A percentile compares a stretch with the other conserved stretches of the same genome.
Evolutionary conservation across 2,113 vertebrate genomes (phyloP).

Genomic region (Maccullochella peelii): DNA sequence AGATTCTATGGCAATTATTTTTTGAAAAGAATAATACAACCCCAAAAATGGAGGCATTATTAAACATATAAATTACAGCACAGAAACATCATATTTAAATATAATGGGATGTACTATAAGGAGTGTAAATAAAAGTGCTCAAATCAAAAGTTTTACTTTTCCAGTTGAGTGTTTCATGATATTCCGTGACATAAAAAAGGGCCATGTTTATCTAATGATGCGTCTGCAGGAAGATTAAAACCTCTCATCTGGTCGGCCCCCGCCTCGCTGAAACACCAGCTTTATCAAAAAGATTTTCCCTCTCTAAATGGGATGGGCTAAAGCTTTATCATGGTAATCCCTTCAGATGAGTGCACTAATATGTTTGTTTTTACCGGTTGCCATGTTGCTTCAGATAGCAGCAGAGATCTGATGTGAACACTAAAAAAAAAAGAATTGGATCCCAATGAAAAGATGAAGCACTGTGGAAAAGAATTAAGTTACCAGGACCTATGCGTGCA

Average conservation of each 20-base stretch:
- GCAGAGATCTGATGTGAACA: not conserved
- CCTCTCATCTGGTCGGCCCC: conserved; percentile 52
- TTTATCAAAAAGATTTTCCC: conserved; percentile 73
- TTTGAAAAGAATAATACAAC: not conserved
- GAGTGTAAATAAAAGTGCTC: not conserved
- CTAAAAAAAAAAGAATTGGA: not conserved
- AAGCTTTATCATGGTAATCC: conserved; percentile 73
- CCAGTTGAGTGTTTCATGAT: not conserved
- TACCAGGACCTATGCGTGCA: not conserved
- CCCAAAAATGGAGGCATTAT: not conserved
- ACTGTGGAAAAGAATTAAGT: not conserved
- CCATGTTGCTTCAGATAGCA: conserved; percentile 38
- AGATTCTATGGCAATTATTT: not conserved
- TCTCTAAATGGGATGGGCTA: conserved; percentile 53
- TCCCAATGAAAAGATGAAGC: not conserved
- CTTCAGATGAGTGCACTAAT: conserved; percentile 65
- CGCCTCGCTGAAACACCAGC: conserved; percentile 63
- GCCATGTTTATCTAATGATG: conserved; percentile 49
- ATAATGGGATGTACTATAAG: not conserved
- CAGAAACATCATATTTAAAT: not conserved
- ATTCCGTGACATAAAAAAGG: conserved; percentile 16
- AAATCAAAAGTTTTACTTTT: not conserved
- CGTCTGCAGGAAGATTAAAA: conserved; percentile 67
- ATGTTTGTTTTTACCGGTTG: conserved; percentile 58
- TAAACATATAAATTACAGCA: not conserved